Percentiles rank a stretch among this genome's conserved stretches.
Conservation (phyloP, 2,888 invertebrate genomes). For the Hyles lineata region DNA sequence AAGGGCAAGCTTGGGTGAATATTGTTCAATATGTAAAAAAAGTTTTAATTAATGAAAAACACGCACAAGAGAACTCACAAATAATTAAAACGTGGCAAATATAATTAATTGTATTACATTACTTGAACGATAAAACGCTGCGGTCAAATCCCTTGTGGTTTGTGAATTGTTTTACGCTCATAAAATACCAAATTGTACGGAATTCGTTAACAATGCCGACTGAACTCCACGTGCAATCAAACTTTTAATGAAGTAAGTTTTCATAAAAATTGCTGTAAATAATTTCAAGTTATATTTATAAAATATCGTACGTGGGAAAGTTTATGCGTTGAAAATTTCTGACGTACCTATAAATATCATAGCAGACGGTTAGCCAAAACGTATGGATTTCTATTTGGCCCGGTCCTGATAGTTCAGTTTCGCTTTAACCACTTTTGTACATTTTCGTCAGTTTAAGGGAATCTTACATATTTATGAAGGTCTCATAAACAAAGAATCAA, state of each 20-base stretch:
- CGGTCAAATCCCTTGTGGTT: neutral
- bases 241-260: constrained; percentile 12
- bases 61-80: neutral
- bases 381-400: too few relatives aligned
- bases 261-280: neutral
- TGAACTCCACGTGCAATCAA: neutral
- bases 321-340: too few relatives aligned
- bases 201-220: neutral
- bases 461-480: too few relatives aligned
- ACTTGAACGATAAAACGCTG: neutral
- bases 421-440: too few relatives aligned
- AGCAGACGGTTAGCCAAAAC: too few relatives aligned
- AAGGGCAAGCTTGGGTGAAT: too few relatives aligned
- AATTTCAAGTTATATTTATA: neutral
- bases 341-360: too few relatives aligned
- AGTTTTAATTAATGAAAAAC: neutral
- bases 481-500: too few relatives aligned
- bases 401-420: too few relatives aligned
- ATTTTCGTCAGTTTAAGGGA: too few relatives aligned
- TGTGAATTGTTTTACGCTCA: neutral
- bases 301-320: neutral
- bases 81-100: neutral
- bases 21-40: too few relatives aligned
- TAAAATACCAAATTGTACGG: neutral
- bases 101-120: constrained; percentile 1